Conservation (phyloP, 2,797 vertebrate genomes). For the Aplochiton taeniatus region DNA sequence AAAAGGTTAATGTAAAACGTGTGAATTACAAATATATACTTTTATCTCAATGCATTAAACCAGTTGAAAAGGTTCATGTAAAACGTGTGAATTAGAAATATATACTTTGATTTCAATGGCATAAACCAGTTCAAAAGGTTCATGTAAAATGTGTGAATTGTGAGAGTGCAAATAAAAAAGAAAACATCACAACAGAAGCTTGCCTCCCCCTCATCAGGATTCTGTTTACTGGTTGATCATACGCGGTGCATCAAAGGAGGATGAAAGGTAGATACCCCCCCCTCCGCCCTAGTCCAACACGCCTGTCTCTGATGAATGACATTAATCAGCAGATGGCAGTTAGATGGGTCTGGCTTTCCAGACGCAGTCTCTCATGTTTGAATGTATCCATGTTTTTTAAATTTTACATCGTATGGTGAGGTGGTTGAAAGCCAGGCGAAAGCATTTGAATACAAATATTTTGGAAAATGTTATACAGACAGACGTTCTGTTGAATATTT, state of each 20-base stretch:
- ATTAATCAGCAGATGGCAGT: slow-evolving; percentile 33
- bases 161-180: not conserved
- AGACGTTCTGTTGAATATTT: no score
- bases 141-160: slow-evolving; percentile 5
- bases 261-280: slow-evolving; percentile 28
- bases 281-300: slow-evolving; percentile 5
- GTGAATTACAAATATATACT: slow-evolving; percentile 8
- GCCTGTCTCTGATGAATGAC: slow-evolving; percentile 36
- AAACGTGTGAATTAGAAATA: slow-evolving; percentile 14
- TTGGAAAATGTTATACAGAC: no score
- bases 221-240: slow-evolving; percentile 38
- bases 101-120: no score
- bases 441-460: not conserved
- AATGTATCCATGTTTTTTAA: slow-evolving; percentile 28
- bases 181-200: slow-evolving; percentile 29
- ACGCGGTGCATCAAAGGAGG: slow-evolving; percentile 28
- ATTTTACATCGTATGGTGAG: slow-evolving; percentile 7
- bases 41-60: no score
- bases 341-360: slow-evolving; percentile 35
- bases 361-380: slow-evolving; percentile 27
- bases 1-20: not conserved
- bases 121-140: no score
- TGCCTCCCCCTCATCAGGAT: slow-evolving; percentile 42
- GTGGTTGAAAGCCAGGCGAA: no score
- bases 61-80: no score